Conservation (phyloP, 1,140 invertebrate genomes). For the Adoxophyes honmai region DNA sequence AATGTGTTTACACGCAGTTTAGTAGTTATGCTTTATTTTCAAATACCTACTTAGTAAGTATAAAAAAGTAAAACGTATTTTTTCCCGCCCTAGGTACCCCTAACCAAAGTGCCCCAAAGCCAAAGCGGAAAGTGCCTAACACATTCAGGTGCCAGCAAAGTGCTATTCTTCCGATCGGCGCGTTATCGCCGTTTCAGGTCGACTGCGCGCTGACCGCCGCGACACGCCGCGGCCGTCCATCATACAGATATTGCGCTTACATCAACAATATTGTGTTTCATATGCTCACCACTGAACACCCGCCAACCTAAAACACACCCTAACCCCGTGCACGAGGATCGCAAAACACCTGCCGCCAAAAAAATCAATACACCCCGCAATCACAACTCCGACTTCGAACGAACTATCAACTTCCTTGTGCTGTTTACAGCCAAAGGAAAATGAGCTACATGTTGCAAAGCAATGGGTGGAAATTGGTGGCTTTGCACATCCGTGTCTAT, state of each 20-base stretch:
- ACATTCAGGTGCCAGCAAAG: conserved; percentile 25
- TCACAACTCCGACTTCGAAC: conserved; percentile 21
- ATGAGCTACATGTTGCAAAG: not conserved
- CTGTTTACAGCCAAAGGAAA: not conserved
- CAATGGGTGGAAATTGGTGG: not conserved
- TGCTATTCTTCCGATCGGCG: conserved; percentile 17
- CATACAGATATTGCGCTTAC: conserved; percentile 69
- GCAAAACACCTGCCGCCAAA: conserved; percentile 16
- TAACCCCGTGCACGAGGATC: conserved; percentile 11
- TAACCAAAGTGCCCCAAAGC: no score
- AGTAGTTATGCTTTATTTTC: no score
- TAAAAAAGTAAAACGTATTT: no score
- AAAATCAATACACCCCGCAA: conserved; percentile 40
- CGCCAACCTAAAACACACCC: conserved; percentile 27
- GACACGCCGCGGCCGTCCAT: conserved; percentile 56
- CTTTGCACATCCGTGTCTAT: not conserved
- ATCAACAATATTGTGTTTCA: conserved; percentile 68
- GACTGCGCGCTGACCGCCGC: conserved; percentile 61
- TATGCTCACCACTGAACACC: conserved; percentile 23
- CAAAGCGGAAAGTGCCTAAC: no score
- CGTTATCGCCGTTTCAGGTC: conserved; percentile 66
- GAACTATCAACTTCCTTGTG: conserved; percentile 9
- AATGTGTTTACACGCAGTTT: no score
- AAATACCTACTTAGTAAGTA: no score
- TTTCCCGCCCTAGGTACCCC: no score